Evolutionary conservation across 2,113 vertebrate genomes (phyloP).

Genomic region (Hydrolagus affinis): DNA sequence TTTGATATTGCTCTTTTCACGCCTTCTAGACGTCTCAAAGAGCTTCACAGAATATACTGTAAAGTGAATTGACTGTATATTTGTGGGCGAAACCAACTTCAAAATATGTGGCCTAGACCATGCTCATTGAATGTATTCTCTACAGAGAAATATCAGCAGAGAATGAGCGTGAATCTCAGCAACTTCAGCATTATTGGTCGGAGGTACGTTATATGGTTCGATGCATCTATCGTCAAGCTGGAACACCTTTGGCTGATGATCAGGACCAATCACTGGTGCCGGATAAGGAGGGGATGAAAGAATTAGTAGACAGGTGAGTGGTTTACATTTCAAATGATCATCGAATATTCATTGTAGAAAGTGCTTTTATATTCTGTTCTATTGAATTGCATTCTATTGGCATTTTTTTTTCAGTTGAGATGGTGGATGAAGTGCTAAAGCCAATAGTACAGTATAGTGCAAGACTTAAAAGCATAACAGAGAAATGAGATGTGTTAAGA

Average conservation of each 20-base stretch:
- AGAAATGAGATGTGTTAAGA: too few species aligned
- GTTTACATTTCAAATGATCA: background rate
- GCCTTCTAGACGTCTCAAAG: too few species aligned
- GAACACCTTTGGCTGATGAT: conserved; percentile 83
- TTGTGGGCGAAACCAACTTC: too few species aligned
- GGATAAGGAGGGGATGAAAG: conserved; percentile 89
- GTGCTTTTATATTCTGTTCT: background rate
- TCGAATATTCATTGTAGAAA: background rate
- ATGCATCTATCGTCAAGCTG: conserved; percentile 90
- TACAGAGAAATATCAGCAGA: conserved; percentile 81
- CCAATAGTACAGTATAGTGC: too few species aligned
- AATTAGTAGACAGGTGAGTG: conserved; percentile 82
- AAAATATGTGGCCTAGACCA: background rate
- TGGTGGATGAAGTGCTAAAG: too few species aligned
- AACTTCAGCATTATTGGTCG: conserved; percentile 94
- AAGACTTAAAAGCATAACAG: too few species aligned
- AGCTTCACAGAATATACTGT: too few species aligned
- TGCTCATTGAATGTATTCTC: background rate
- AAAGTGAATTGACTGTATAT: too few species aligned
- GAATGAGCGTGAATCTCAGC: conserved; percentile 84
- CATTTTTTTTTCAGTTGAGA: too few species aligned
- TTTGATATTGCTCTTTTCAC: too few species aligned
- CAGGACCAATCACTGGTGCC: conserved; percentile 82
- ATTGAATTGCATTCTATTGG: too few species aligned
- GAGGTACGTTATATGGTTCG: conserved; percentile 91